Evolutionary conservation across 1,140 invertebrate genomes (phyloP), one percentile per base, ranked within the genome.

Genomic region (Vollenhovia emeryi): DNA sequence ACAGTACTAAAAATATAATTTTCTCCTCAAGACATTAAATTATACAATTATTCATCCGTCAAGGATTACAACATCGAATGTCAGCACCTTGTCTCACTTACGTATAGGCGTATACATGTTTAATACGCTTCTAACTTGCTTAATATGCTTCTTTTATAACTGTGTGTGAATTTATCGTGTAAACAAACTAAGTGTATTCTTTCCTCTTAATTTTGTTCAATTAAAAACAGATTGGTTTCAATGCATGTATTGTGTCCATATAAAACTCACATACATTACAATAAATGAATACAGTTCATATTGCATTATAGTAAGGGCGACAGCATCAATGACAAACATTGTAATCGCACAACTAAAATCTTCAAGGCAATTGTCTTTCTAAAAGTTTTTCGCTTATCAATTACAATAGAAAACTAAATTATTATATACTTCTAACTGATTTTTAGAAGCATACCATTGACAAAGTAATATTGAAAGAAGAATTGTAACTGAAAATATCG

Each of bases 1-100:
- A 87, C 55, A 87, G 62, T 89, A 87, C 59, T 89, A 89, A 89
- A 89, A 89, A 89, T 89, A 89, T 71, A 89, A 86, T 68, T 62
- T 66, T 80, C n/a, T 76, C 64, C 50, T 80, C 84, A 60, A 0
- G 40, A 88, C 24, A 13, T 79, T 74, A 87, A 89, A 89, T 75
- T 76, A 89, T 89, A 86, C 27, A 87, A 84, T 84, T 69, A 86
- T 45, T 80, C 48, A 71, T 80, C 30, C 55, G 59, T 27, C 57
- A 13, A 27, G 40, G 33, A 52, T 88, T 50, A 86, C 85, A 89
- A 89, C 75, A 89, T 89, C 48, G 71, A 89, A 89, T 89, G 88
- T 76, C 88, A 89, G 87, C 88, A 87, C 87, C 79, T 40, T 69
- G 27, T 75, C 69, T 76, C 59, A 76, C n/a, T 73, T 71, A 80